Evolutionary conservation across 2,797 vertebrate species (phyloP).

Genomic region (Netta rufina): DNA sequence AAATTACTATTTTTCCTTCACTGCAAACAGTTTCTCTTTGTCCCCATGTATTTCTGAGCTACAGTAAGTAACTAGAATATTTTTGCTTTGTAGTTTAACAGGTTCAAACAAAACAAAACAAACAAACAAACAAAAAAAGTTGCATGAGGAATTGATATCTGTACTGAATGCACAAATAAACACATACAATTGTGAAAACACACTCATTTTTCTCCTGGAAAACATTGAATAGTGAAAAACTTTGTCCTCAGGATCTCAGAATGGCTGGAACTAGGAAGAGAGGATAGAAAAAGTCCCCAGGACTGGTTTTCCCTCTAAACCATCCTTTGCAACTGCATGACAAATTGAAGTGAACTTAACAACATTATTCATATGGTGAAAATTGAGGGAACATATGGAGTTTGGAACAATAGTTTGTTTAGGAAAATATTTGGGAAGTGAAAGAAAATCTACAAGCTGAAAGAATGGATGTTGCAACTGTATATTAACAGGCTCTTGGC

Average conservation of each 20-base stretch:
- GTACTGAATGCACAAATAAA: not conserved
- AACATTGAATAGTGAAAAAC: not conserved
- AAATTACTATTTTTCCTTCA: constrained; percentile 16
- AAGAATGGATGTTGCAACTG: not conserved
- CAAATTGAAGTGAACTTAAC: not conserved
- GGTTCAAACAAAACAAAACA: not conserved
- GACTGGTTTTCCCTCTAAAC: not conserved
- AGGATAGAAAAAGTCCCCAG: not conserved
- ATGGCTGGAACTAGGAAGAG: not conserved
- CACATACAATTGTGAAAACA: not conserved
- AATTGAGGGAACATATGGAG: not conserved
- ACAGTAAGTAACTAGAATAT: not conserved
- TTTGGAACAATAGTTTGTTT: not conserved
- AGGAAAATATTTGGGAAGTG: not conserved
- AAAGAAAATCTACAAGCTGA: not conserved
- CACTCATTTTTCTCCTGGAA: not conserved
- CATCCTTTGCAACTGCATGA: not conserved
- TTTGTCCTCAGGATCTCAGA: not conserved
- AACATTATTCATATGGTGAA: not conserved
- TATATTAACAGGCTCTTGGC: not conserved
- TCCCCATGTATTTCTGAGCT: not conserved
- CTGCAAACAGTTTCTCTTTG: not conserved
- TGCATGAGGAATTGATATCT: not conserved
- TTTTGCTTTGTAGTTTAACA: constrained; percentile 3
- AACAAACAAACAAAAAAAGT: not conserved